Percentiles rank a stretch among this genome's conserved stretches.
Evolutionary conservation across 1,140 invertebrate genomes (phyloP).

Genomic region (Aphis craccivora): DNA sequence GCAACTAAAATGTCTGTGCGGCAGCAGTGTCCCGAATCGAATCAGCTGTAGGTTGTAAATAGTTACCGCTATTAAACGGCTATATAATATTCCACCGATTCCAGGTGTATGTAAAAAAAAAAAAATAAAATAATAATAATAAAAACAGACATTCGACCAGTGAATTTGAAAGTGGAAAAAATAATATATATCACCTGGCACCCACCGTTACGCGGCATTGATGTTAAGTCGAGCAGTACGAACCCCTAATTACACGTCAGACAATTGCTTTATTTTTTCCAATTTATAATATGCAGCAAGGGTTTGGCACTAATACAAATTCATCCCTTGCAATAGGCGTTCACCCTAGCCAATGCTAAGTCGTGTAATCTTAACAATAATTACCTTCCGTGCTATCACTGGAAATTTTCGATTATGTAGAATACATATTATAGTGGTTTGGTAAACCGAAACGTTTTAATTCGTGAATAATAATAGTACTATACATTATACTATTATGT

Average conservation of each 20-base stretch:
- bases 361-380: constrained; percentile 25
- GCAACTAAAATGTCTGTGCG: background rate
- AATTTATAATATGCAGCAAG: background rate
- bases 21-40: background rate
- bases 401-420: background rate
- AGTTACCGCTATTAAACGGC: constrained; percentile 23
- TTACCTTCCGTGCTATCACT: background rate
- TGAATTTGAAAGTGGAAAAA: constrained; percentile 45
- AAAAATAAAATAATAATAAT: background rate
- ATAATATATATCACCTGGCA: constrained; percentile 54
- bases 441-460: background rate
- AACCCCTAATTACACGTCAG: constrained; percentile 55
- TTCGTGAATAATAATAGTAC: background rate
- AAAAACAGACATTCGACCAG: constrained; percentile 23
- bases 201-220: constrained; percentile 57
- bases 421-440: background rate
- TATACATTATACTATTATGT: background rate
- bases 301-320: constrained; percentile 28
- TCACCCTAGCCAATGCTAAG: background rate
- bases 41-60: constrained; percentile 16
- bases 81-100: constrained; percentile 7
- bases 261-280: constrained; percentile 56
- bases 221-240: constrained; percentile 56
- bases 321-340: constrained; percentile 22
- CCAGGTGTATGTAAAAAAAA: constrained; percentile 30